Conservation (phyloP, 2,113 vertebrate genomes). For the Herpailurus yagouaroundi region DNA sequence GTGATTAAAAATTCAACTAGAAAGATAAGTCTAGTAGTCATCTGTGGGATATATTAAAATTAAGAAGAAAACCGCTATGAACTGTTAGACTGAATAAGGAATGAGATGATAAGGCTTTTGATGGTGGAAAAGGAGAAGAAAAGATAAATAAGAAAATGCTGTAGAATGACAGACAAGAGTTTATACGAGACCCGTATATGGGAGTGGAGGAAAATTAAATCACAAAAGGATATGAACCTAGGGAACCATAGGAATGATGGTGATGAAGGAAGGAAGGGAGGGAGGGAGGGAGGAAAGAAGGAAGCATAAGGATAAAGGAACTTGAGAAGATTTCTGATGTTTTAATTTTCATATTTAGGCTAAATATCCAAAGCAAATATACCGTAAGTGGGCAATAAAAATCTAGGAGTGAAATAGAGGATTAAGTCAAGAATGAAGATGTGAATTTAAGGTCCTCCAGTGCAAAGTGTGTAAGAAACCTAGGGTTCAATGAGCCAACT, state of each 20-base stretch:
- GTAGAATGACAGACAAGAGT: neutral
- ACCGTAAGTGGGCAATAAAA: neutral
- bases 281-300: too few relatives aligned
- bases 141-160: neutral
- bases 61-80: slow-evolving; percentile 45
- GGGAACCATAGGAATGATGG: neutral
- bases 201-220: neutral
- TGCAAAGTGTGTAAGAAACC: neutral
- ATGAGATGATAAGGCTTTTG: neutral
- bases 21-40: neutral
- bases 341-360: slow-evolving; percentile 1
- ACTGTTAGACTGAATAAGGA: neutral
- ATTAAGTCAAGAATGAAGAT: neutral
- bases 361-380: slow-evolving; percentile 30
- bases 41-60: neutral
- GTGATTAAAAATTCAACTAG: slow-evolving; percentile 7
- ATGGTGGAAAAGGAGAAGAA: neutral
- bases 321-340: neutral
- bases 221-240: neutral
- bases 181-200: neutral
- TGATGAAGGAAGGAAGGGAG: neutral
- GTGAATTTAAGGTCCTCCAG: neutral
- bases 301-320: neutral
- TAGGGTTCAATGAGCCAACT: neutral
- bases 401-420: neutral